phyloP scores from a whole-genome alignment of 2,797 vertebrate genomes.

The Cuniculus paca region DNA sequence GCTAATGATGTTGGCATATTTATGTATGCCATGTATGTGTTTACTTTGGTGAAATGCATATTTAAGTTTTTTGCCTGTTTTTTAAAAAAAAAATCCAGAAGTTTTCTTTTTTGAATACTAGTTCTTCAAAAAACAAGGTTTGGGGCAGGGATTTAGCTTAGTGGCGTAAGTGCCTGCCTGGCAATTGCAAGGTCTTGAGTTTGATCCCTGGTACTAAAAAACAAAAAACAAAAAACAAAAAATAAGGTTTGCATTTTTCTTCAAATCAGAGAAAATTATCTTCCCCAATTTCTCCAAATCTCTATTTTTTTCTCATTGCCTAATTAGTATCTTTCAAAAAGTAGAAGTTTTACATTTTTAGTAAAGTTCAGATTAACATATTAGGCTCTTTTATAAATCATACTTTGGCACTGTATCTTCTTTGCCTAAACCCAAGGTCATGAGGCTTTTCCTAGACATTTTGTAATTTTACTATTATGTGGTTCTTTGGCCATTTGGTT shows the following conservation, averaged over 20 bases:
- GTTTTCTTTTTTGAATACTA: neutral
- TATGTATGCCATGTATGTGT: neutral
- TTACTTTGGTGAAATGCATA: slow-evolving; percentile 7
- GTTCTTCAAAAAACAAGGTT: neutral
- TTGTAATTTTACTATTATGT: slow-evolving; percentile 1
- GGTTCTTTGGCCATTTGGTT: neutral
- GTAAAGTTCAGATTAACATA: neutral
- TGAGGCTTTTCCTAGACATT: neutral
- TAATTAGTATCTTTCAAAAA: slow-evolving; percentile 7
- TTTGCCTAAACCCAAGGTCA: neutral
- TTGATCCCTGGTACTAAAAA: too few species aligned
- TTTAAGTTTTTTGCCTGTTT: neutral
- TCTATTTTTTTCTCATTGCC: neutral
- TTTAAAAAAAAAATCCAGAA: neutral
- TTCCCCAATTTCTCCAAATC: neutral
- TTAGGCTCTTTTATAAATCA: slow-evolving; percentile 18
- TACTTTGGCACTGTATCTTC: neutral
- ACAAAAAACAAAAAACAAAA: neutral
- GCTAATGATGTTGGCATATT: neutral
- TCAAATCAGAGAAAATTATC: neutral
- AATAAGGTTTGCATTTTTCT: neutral
- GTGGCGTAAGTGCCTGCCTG: too few species aligned
- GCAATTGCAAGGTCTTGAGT: too few species aligned
- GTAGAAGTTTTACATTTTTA: slow-evolving; percentile 20
- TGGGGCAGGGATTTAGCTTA: too few species aligned